Percentiles rank a stretch among this genome's conserved stretches.
These are phyloP conservation scores for Euphonia xanthogaster DNA, from an alignment of 2,797 vertebrate genomes.

Conservation along the genomic window DNA sequence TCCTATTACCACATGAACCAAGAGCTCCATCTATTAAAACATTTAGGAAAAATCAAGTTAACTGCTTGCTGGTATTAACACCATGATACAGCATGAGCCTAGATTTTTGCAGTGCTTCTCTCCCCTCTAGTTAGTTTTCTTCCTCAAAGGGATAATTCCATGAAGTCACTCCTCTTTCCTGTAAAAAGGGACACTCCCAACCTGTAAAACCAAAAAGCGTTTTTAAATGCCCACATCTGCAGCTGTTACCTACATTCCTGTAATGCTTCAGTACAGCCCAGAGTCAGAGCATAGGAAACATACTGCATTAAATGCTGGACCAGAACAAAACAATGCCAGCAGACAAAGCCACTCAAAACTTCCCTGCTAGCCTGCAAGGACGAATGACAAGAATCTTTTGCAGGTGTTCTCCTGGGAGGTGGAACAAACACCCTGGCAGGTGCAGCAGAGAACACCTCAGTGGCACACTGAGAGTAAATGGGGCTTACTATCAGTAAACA, in stretches of 20 bases:
- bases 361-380: background rate
- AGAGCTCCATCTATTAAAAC: background rate
- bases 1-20: background rate
- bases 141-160: background rate
- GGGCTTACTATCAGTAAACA: background rate
- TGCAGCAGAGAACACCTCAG: background rate
- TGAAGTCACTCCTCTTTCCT: background rate
- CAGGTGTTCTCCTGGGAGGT: background rate
- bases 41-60: background rate
- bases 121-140: background rate
- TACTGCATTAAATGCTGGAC: background rate
- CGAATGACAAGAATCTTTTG: background rate
- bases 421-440: background rate
- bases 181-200: background rate
- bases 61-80: background rate
- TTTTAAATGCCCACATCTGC: background rate
- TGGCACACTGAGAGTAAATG: background rate
- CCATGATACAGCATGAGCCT: background rate
- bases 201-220: background rate
- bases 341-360: background rate
- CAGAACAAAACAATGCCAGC: background rate
- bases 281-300: background rate
- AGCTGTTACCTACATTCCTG: constrained; percentile 13
- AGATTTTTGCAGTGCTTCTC: background rate
- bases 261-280: background rate